phyloP scores from a whole-genome alignment of 2,797 vertebrate species.

The Notolabrus celidotus region DNA sequence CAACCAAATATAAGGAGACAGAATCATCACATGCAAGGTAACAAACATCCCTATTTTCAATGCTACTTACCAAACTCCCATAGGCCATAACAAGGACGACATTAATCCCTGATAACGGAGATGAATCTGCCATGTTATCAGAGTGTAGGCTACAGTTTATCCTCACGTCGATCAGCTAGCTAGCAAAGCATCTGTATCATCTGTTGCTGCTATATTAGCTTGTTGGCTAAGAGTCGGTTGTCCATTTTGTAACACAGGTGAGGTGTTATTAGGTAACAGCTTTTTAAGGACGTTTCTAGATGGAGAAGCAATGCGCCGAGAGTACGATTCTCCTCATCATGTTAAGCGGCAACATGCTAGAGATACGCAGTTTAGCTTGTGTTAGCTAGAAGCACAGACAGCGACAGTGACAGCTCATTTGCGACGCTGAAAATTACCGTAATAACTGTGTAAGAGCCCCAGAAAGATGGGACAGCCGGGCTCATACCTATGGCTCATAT shows the following conservation, averaged over 20 bases:
- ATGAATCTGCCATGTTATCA: slow-evolving; percentile 70
- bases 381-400: background rate
- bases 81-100: slow-evolving; percentile 97
- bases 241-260: background rate
- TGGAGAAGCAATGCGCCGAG: background rate
- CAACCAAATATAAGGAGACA: background rate
- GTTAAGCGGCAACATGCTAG: background rate
- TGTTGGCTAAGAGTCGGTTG: slow-evolving; percentile 5
- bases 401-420: slow-evolving; percentile 37
- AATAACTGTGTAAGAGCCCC: slow-evolving; percentile 43
- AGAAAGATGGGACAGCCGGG: no score
- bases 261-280: rapidly evolving
- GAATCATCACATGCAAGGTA: background rate
- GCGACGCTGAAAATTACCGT: slow-evolving; percentile 64
- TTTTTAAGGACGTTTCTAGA: background rate
- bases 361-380: slow-evolving; percentile 38
- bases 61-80: slow-evolving; percentile 91
- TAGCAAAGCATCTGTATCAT: background rate
- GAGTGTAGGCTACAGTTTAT: background rate
- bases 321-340: background rate
- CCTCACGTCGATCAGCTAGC: slow-evolving; percentile 1
- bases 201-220: slow-evolving; percentile 50
- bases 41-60: background rate
- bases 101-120: slow-evolving; percentile 92
- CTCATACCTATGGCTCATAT: no score